Conservation (phyloP, 2,797 vertebrate genomes). For the Vipera ursinii region DNA sequence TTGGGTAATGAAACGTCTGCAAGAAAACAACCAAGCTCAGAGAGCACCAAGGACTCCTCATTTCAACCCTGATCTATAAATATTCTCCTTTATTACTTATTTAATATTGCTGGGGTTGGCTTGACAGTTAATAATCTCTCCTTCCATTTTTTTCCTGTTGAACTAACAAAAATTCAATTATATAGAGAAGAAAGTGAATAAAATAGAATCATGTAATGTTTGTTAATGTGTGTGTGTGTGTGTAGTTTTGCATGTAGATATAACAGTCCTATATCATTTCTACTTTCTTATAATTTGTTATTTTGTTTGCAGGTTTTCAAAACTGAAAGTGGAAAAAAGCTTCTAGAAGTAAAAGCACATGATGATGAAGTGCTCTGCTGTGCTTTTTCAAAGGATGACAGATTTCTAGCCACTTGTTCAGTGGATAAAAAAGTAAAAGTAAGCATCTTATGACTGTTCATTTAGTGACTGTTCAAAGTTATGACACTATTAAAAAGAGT, state of each 20-base stretch:
- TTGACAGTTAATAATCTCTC: not conserved
- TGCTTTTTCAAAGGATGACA: constrained; percentile 86
- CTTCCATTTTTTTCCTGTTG: not conserved
- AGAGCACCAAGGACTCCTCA: not conserved
- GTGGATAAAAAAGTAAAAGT: constrained; percentile 93
- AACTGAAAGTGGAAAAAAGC: constrained; percentile 88
- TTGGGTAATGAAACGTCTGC: not conserved
- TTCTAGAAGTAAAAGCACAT: constrained; percentile 83
- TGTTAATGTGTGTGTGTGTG: no score
- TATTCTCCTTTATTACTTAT: not conserved
- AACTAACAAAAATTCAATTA: not conserved
- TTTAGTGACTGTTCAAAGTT: not conserved
- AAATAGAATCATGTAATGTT: not conserved
- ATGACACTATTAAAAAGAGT: not conserved
- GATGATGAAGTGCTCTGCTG: constrained; percentile 95
- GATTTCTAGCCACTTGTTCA: constrained; percentile 89
- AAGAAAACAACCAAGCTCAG: not conserved
- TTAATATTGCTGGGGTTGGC: not conserved
- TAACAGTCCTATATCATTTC: not conserved
- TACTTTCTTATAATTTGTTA: not conserved
- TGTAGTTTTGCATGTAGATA: not conserved
- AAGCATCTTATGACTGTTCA: not conserved
- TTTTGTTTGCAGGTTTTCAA: constrained; percentile 82
- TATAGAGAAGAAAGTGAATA: not conserved
- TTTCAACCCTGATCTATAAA: not conserved